Evolutionary conservation across 2,113 vertebrate species (phyloP), one percentile per base, ranked within the genome.

Genomic region (Trogon surrucura): DNA sequence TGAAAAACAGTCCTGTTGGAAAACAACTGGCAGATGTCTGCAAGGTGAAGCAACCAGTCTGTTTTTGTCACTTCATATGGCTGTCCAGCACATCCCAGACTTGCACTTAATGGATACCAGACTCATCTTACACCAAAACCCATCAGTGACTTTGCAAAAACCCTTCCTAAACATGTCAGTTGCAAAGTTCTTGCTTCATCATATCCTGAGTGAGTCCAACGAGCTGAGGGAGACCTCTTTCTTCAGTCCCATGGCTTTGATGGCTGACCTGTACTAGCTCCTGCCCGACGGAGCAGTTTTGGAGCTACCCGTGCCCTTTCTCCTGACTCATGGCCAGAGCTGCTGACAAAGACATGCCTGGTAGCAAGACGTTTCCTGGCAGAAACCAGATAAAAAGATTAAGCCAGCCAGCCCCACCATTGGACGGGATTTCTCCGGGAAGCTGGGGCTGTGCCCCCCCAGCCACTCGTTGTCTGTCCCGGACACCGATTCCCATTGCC

Each of bases 21-120:
- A 96, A 94, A 92, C 27, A 80, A 56, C 60, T 44, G 44, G 13
- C 30, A 34, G 32, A 93, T 83, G 50, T 41, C 66, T 88, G 45
- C 45, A 88, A 97, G 94, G 95, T 91, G 88, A 90, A 85, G 90
- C 45, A 71, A 32, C 32, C 27, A 57, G 53, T 45, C 53, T 87
- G 47, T 9, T 91, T 86, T 57, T 94, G 78, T 85, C 53, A 38
- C 26, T 27, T 7, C 27, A 53, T 32, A 23, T 0, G 1, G 29
- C 51, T 91, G 60, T 61, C 69, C 57, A 74, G 21, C 51, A 44
- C 20, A 79, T 34, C 20, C 78, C 44, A 69, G 57, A 17, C 13
- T 60, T 13, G 5, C 26, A 26, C 8, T 75, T 87, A 56, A 79
- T 81, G 48, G 73, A 67, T 65, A 71, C 38, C 78, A 93, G 77